Percentiles rank a stretch among this genome's conserved stretches.
These are phyloP conservation scores for Scrobipalpa atriplicella DNA, from an alignment of 2,888 invertebrate genomes.

Conservation along the genomic window DNA sequence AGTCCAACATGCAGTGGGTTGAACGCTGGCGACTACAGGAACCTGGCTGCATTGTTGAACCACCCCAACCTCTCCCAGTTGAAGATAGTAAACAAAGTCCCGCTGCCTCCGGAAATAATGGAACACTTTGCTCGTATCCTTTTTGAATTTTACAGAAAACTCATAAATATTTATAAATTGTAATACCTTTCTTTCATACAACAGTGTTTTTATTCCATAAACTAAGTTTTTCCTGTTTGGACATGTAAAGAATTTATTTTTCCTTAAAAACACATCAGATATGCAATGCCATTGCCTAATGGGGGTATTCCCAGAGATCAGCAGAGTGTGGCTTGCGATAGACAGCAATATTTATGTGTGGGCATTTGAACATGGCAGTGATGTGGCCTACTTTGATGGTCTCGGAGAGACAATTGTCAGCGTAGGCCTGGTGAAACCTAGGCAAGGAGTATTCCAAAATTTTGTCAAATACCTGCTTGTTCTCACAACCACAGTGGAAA, in stretches of 20 bases:
- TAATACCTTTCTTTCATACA: too few relatives aligned
- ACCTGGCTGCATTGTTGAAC: slow-evolving; percentile 86
- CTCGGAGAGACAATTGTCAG: slow-evolving; percentile 96
- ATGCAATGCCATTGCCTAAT: slow-evolving; percentile 98
- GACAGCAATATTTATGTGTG: slow-evolving; percentile 99
- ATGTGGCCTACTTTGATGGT: slow-evolving; percentile 98
- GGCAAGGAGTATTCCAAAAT: slow-evolving; percentile 92
- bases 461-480: slow-evolving; percentile 96
- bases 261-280: slow-evolving; percentile 79
- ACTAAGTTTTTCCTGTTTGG: neutral
- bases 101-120: slow-evolving; percentile 95
- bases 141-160: slow-evolving; percentile 50
- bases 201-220: neutral
- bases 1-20: slow-evolving; percentile 94
- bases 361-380: slow-evolving; percentile 97
- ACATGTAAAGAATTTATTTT: neutral
- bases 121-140: slow-evolving; percentile 98
- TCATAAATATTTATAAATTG: neutral
- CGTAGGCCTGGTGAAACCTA: slow-evolving; percentile 95
- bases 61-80: slow-evolving; percentile 90
- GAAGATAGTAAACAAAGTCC: slow-evolving; percentile 91
- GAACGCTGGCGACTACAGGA: slow-evolving; percentile 95
- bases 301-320: slow-evolving; percentile 98
- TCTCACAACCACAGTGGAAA: slow-evolving; percentile 97
- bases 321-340: slow-evolving; percentile 97